Evolutionary conservation across 2,888 invertebrate genomes (phyloP), one percentile per base, ranked within the genome.

Genomic region (Colletes collaris): DNA sequence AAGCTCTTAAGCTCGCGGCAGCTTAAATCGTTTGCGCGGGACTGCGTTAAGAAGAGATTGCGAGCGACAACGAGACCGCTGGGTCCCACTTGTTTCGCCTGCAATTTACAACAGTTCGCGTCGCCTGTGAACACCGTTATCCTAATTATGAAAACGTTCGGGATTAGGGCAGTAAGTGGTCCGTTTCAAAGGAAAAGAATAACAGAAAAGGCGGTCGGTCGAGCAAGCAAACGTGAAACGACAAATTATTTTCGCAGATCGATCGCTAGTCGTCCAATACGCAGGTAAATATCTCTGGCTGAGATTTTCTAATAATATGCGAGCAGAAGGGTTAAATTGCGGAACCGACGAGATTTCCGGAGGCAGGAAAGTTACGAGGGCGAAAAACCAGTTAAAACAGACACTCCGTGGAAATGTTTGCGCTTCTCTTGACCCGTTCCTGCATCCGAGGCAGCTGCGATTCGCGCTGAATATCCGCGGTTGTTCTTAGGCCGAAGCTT

Each of bases 1-100:
- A 85, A 87, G 86, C 86, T 86, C 86, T 88, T 87, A 88, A 87
- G 86, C 86, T 46, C 74, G 79, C 81, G 59, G 67, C 65, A 82
- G 88, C 86, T 88, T 88, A 88, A 79, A 78, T 78, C 81, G 82
- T 78, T 85, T 83, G 77, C 72, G 67, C 67, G 77, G 73, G 72
- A 66, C 44, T 69, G 74, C 76, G 79, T 79, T 71, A 82, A 83
- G 79, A 84, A 86, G 85, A 87, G 87, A 86, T 87, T 86, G 85
- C 79, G 74, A 88, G 84, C 86, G 85, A 82, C 86, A 87, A 86
- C 84, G 83, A 83, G 81, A 79, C 74, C 84, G 79, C 79, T 75
- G 82, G 78, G 84, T 79, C 84, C 40, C 62, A 58, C 56, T 69
- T 49, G 60, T 76, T 70, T 81, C 75, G 13, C 66, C 55, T 19